phyloP scores from a whole-genome alignment of 2,113 vertebrate species.

The Rattus rattus region DNA sequence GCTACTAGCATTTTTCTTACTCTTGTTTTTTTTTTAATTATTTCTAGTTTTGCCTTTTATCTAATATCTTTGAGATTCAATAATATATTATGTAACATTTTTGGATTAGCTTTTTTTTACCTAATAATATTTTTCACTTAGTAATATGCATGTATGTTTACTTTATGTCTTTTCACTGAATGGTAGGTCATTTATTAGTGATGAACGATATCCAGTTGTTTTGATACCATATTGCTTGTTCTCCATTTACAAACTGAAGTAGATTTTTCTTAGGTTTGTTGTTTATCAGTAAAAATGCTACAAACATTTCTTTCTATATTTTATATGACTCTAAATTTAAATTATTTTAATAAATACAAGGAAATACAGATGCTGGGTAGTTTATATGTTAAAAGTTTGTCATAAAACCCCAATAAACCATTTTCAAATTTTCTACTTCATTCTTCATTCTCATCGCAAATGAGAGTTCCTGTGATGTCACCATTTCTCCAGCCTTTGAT shows the following conservation, averaged over 20 bases:
- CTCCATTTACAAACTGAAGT: background rate
- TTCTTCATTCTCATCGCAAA: background rate
- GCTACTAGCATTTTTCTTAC: background rate
- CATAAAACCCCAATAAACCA: background rate
- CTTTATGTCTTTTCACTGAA: background rate
- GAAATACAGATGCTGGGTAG: background rate
- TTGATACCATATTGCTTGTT: background rate
- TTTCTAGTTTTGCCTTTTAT: background rate
- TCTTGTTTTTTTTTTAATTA: too few relatives aligned
- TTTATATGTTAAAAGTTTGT: background rate
- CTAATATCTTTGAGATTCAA: background rate
- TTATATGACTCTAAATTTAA: background rate
- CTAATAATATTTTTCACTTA: background rate
- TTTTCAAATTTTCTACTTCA: background rate
- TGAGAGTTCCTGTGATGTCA: background rate
- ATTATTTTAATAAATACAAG: background rate
- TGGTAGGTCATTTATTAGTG: background rate
- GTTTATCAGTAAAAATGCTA: background rate
- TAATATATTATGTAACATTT: background rate
- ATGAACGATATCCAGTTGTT: background rate
- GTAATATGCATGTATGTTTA: background rate
- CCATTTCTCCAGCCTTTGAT: background rate
- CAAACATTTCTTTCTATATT: background rate
- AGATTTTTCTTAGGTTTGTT: background rate
- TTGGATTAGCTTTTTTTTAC: background rate